Percentiles rank a stretch among this genome's conserved stretches.
Evolutionary conservation across 2,888 invertebrate species (phyloP).

Genomic region (Peribatodes rhomboidaria): DNA sequence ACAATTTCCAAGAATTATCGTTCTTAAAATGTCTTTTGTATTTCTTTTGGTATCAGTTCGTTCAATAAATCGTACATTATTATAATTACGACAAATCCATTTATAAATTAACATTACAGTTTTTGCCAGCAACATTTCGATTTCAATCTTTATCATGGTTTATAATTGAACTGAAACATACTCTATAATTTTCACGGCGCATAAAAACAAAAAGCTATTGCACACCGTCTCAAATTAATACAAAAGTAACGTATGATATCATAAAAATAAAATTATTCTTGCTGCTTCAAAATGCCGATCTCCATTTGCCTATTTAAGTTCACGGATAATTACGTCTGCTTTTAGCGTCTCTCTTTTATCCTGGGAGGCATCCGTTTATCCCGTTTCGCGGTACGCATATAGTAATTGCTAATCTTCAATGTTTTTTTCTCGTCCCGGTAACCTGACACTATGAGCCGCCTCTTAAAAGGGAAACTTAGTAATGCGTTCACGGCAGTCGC

Average conservation of each 20-base stretch:
- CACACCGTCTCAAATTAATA: constrained; percentile 49
- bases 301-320: constrained; percentile 62
- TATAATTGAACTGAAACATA: constrained; percentile 46
- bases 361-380: constrained; percentile 68
- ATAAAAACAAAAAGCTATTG: constrained; percentile 43
- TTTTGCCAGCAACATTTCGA: constrained; percentile 14
- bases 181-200: constrained; percentile 39
- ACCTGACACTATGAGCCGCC: constrained; percentile 72
- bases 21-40: background rate
- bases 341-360: constrained; percentile 59
- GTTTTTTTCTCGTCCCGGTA: constrained; percentile 65
- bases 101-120: constrained; percentile 10
- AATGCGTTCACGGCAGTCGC: constrained; percentile 79
- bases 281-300: constrained; percentile 52
- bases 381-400: constrained; percentile 58
- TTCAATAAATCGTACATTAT: background rate
- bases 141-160: constrained; percentile 40
- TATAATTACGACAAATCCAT: background rate
- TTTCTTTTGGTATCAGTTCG: background rate
- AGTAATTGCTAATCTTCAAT: constrained; percentile 70
- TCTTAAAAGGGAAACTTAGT: constrained; percentile 79
- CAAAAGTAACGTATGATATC: constrained; percentile 45
- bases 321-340: constrained; percentile 60
- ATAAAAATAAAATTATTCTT: constrained; percentile 62
- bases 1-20: background rate